phyloP scores from a whole-genome alignment of 2,113 vertebrate species.

The Ailuropoda melanoleuca region DNA sequence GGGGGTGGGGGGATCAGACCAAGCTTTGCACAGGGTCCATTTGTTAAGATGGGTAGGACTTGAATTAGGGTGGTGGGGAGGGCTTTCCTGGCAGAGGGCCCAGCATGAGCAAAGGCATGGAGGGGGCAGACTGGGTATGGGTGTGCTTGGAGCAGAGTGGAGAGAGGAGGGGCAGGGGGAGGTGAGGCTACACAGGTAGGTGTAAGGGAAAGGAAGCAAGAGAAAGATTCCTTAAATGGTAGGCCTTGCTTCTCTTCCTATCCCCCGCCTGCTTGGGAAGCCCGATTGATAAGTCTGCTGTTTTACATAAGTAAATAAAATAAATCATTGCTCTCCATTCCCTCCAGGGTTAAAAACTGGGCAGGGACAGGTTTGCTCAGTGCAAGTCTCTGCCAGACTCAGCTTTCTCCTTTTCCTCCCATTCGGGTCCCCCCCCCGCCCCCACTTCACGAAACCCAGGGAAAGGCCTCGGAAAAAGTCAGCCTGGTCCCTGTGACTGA shows the following conservation, averaged over 20 bases:
- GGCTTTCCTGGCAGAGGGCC: background rate
- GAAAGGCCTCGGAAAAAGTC: background rate
- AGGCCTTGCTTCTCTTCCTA: background rate
- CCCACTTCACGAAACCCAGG: background rate
- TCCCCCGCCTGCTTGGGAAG: background rate
- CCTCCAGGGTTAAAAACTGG: conserved; percentile 34
- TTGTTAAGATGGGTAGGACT: background rate
- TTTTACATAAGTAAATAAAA: conserved; percentile 56
- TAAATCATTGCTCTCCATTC: conserved; percentile 43
- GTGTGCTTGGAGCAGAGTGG: background rate
- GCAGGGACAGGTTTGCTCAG: conserved; percentile 19
- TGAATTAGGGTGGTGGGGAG: background rate
- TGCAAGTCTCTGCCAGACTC: conserved; percentile 29
- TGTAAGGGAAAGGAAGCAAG: background rate
- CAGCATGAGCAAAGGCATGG: background rate
- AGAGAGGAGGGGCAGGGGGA: background rate
- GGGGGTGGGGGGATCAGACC: background rate
- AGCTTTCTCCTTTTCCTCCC: background rate
- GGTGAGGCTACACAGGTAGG: background rate
- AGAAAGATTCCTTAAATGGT: background rate
- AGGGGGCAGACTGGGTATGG: background rate
- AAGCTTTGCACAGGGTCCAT: background rate
- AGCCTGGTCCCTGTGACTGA: background rate
- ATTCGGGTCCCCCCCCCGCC: background rate
- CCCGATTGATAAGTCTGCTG: conserved; percentile 11